Percentiles rank a stretch among this genome's conserved stretches.
Evolutionary conservation across 2,113 vertebrate species (phyloP).

Genomic region (Perca schrenkii): DNA sequence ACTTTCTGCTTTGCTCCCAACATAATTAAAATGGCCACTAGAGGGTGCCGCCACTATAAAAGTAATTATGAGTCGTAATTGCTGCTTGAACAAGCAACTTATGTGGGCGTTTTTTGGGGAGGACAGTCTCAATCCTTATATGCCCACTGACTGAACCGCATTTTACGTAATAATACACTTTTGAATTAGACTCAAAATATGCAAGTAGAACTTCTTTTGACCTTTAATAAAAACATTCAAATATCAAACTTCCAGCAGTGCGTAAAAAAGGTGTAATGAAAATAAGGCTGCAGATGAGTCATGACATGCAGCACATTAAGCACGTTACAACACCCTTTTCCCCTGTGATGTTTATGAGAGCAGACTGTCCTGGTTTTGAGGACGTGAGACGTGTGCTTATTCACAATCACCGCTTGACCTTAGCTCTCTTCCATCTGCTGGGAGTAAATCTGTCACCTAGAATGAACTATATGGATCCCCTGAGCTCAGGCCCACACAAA

Average conservation of each 20-base stretch:
- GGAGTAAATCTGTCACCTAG: constrained; percentile 59
- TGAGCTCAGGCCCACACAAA: neutral
- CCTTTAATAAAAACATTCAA: constrained; percentile 1
- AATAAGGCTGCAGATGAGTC: constrained; percentile 53
- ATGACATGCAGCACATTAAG: constrained; percentile 29
- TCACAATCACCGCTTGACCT: constrained; percentile 54
- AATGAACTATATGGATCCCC: constrained; percentile 60
- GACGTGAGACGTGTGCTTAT: constrained; percentile 49
- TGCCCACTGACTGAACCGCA: too few species aligned
- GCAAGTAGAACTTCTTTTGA: neutral
- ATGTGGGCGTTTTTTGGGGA: too few species aligned
- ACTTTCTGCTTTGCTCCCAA: too few species aligned
- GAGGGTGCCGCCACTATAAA: too few species aligned
- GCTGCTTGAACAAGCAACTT: too few species aligned
- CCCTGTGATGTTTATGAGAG: constrained; percentile 53
- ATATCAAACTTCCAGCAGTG: constrained; percentile 28
- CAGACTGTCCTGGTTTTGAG: constrained; percentile 53
- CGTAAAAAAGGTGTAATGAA: constrained; percentile 7
- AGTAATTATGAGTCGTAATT: too few species aligned
- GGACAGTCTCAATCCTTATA: too few species aligned
- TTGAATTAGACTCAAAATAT: constrained; percentile 4
- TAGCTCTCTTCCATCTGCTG: constrained; percentile 40
- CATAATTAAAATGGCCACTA: too few species aligned
- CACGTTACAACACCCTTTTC: constrained; percentile 45
- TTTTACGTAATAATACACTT: neutral